phyloP scores from a whole-genome alignment of 2,113 vertebrate species.

The Rynchops niger region DNA sequence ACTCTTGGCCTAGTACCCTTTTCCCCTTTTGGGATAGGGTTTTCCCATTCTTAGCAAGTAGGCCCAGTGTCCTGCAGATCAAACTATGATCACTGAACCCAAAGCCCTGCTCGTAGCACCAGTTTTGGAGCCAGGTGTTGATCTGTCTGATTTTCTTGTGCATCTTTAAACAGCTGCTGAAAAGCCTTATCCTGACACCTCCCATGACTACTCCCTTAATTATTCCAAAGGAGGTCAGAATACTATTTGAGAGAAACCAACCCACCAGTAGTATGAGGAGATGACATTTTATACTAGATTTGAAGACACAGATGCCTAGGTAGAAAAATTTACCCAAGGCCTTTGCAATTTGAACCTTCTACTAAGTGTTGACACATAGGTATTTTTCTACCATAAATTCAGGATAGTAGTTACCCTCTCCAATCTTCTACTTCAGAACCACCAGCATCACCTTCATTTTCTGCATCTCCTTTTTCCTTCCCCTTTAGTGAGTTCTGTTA shows the following conservation, averaged over 20 bases:
- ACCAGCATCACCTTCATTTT: background rate
- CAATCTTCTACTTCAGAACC: background rate
- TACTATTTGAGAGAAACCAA: background rate
- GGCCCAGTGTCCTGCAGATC: no score
- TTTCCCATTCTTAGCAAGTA: no score
- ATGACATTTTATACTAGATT: background rate
- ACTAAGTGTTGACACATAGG: background rate
- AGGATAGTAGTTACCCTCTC: background rate
- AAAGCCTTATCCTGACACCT: background rate
- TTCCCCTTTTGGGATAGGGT: no score
- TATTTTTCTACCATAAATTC: background rate
- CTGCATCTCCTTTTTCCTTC: background rate
- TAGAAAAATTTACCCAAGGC: background rate
- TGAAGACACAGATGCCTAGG: accelerated
- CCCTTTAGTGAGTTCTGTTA: background rate
- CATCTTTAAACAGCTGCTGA: background rate
- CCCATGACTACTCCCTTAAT: background rate
- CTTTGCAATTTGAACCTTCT: background rate
- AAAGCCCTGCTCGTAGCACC: no score
- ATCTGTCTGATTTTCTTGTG: no score
- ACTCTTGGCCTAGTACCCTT: no score
- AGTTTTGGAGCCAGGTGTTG: no score
- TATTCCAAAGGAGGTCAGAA: background rate
- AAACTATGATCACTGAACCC: no score
- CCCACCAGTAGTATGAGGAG: background rate